Percentiles rank a stretch among this genome's conserved stretches.
Evolutionary conservation across 2,888 invertebrate genomes (phyloP).

Genomic region (Stenichneumon culpator): DNA sequence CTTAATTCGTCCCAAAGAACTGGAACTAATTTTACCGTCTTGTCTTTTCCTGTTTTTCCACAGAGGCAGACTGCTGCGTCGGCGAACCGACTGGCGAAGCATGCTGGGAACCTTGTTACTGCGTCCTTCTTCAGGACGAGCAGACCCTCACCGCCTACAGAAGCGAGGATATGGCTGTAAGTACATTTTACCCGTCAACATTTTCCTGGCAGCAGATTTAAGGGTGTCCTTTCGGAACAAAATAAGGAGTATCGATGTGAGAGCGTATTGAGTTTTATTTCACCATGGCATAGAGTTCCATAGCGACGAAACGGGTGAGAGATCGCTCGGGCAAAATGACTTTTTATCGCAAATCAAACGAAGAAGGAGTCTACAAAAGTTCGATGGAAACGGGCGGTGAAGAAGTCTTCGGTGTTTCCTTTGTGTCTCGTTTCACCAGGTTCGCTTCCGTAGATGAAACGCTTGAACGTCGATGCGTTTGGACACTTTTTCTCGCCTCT

Average conservation of each 20-base stretch:
- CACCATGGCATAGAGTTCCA: background rate
- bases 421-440: conserved; percentile 55
- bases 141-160: conserved; percentile 92
- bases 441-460: conserved; percentile 59
- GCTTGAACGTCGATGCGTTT: conserved; percentile 55
- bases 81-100: conserved; percentile 87
- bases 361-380: conserved; percentile 31
- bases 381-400: conserved; percentile 17
- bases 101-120: conserved; percentile 93
- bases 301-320: conserved; percentile 12
- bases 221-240: no score
- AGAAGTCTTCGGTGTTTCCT: conserved; percentile 57
- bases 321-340: conserved; percentile 17
- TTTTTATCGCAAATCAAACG: conserved; percentile 28
- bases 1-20: background rate
- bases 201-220: no score
- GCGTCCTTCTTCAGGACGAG: conserved; percentile 91
- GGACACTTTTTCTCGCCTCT: conserved; percentile 13
- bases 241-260: no score
- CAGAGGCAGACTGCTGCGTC: conserved; percentile 86
- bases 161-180: conserved; percentile 92
- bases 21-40: conserved; percentile 38
- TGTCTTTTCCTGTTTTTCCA: conserved; percentile 65
- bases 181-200: conserved; percentile 80
- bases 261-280: no score